Percentiles rank a stretch among this genome's conserved stretches.
Conservation (phyloP, 2,888 invertebrate genomes). For the Rosalia funebris region DNA sequence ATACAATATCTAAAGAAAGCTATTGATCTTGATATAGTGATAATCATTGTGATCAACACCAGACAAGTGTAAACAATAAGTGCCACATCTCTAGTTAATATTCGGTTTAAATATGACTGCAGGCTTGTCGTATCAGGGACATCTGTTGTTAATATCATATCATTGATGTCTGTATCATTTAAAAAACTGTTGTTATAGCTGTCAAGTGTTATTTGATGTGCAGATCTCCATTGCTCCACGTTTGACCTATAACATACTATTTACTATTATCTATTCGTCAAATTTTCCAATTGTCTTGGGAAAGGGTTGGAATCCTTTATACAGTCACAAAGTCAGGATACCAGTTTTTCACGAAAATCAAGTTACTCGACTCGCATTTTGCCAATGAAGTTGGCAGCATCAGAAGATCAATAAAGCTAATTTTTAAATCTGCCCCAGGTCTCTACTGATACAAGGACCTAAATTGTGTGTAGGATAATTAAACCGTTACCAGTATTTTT, state of each 20-base stretch:
- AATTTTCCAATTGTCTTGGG: no score
- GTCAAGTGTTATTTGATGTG: slow-evolving; percentile 8
- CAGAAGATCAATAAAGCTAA: no score
- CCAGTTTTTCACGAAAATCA: neutral
- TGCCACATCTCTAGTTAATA: slow-evolving; percentile 47
- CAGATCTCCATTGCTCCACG: slow-evolving; percentile 21
- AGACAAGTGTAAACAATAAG: slow-evolving; percentile 58
- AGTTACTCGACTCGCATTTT: slow-evolving; percentile 24
- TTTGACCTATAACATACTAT: slow-evolving; percentile 35
- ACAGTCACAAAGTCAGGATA: neutral
- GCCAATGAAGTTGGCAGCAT: slow-evolving; percentile 55
- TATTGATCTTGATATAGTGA: slow-evolving; percentile 63
- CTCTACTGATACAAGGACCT: no score
- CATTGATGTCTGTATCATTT: neutral
- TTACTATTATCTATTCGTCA: no score
- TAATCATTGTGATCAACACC: slow-evolving; percentile 56
- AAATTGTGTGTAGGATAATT: no score
- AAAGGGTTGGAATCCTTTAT: no score
- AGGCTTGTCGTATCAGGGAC: neutral
- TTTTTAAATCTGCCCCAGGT: no score
- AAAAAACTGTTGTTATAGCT: slow-evolving; percentile 15
- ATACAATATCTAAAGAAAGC: slow-evolving; percentile 59
- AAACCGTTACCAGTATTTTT: no score
- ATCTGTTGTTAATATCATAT: neutral
- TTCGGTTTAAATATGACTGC: slow-evolving; percentile 28